Percentiles rank a stretch among this genome's conserved stretches.
phyloP scores from a whole-genome alignment of 2,888 invertebrate species.

The Drosophila affinis region DNA sequence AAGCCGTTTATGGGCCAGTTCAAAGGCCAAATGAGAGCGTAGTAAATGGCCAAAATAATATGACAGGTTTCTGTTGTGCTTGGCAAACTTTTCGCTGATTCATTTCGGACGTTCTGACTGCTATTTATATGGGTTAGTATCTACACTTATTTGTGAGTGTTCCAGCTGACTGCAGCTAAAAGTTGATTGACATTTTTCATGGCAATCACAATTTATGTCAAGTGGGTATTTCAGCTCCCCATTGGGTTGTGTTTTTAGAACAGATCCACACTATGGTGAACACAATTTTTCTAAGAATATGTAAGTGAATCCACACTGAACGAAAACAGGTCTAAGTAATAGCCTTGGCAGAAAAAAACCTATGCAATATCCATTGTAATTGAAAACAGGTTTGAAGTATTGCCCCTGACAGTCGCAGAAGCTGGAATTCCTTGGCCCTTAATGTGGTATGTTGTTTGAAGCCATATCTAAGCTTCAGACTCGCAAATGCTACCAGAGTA shows the following conservation, averaged over 20 bases:
- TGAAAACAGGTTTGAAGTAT: not conserved
- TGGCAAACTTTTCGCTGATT: constrained; percentile 13
- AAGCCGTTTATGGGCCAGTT: constrained; percentile 30
- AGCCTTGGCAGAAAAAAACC: not conserved
- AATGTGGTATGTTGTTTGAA: not conserved
- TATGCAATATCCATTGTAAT: not conserved
- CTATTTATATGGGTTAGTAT: not conserved
- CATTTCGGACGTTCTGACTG: constrained; percentile 4
- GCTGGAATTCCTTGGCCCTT: not conserved
- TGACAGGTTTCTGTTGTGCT: constrained; percentile 14
- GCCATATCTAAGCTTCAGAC: not conserved
- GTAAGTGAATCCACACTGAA: not conserved
- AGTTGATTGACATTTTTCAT: constrained; percentile 33
- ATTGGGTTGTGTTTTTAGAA: constrained; percentile 5
- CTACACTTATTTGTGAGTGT: not conserved
- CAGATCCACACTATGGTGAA: not conserved
- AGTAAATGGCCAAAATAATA: constrained; percentile 19
- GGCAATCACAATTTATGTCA: constrained; percentile 29
- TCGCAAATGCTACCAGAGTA: not conserved
- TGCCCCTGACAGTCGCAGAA: not conserved
- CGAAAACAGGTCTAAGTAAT: not conserved
- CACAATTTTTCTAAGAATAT: not conserved
- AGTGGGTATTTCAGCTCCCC: constrained; percentile 17
- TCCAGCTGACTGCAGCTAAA: not conserved
- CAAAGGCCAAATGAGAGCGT: constrained; percentile 31